Evolutionary conservation across 1,140 invertebrate species (phyloP).

Genomic region (Lasioglossum baleicum): DNA sequence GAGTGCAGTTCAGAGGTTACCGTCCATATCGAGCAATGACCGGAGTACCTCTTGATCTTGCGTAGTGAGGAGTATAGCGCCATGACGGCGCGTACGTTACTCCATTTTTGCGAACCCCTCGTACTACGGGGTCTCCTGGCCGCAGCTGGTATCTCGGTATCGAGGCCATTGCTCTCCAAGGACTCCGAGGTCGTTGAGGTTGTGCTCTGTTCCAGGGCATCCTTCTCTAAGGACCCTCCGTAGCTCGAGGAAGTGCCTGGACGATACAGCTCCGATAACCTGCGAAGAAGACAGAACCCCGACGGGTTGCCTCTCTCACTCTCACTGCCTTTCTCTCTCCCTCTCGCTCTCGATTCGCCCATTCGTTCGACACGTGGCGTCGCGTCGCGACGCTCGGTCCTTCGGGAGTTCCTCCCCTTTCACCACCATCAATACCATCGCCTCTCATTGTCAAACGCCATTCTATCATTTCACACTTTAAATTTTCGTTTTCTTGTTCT

Average conservation of each 20-base stretch:
- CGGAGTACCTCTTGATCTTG: slow-evolving; percentile 91
- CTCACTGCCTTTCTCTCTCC: slow-evolving; percentile 40
- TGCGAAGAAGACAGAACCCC: slow-evolving; percentile 73
- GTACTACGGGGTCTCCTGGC: slow-evolving; percentile 74
- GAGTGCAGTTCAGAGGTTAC: slow-evolving; percentile 57
- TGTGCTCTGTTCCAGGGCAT: slow-evolving; percentile 25
- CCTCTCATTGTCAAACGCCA: slow-evolving; percentile 20
- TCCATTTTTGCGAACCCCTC: slow-evolving; percentile 89
- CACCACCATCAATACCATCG: not conserved
- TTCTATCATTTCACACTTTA: slow-evolving; percentile 40
- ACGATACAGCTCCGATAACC: slow-evolving; percentile 67
- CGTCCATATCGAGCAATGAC: slow-evolving; percentile 60
- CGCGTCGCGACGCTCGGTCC: not conserved
- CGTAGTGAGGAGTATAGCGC: slow-evolving; percentile 91
- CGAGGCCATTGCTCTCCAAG: slow-evolving; percentile 70
- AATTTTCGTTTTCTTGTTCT: not conserved
- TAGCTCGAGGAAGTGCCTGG: slow-evolving; percentile 58
- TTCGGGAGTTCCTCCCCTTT: slow-evolving; percentile 38
- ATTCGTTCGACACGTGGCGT: slow-evolving; percentile 18
- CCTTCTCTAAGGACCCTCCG: slow-evolving; percentile 48
- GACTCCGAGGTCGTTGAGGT: slow-evolving; percentile 72
- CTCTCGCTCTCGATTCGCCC: slow-evolving; percentile 26
- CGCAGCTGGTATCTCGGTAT: slow-evolving; percentile 62
- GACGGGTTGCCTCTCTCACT: slow-evolving; percentile 60
- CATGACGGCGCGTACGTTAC: slow-evolving; percentile 91